Evolutionary conservation across 2,888 invertebrate species (phyloP).

Genomic region (Monoplex corrugatus): DNA sequence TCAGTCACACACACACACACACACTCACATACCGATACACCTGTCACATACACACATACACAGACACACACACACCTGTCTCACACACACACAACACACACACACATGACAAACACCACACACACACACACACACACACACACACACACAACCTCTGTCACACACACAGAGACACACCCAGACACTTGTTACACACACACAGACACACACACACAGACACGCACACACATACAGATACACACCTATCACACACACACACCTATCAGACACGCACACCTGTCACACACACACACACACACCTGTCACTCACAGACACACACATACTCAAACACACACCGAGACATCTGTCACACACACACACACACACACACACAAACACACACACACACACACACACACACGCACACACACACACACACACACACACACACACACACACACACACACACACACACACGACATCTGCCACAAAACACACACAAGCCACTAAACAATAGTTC

Average conservation of each 20-base stretch:
- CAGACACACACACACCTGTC: constrained; percentile 16
- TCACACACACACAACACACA: neutral
- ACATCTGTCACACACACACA: no score
- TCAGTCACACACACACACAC: no score
- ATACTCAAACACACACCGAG: no score
- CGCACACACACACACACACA: constrained; percentile 11
- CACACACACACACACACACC: neutral
- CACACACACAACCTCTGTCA: no score
- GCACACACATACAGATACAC: neutral
- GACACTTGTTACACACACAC: no score
- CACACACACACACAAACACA: neutral
- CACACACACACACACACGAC: no score
- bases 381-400: constrained; percentile 8
- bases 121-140: constrained; percentile 15
- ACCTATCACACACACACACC: neutral
- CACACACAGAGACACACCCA: no score
- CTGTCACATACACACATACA: no score
- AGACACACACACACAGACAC: no score
- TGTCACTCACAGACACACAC: neutral
- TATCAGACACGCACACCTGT: neutral
- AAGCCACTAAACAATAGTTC: no score
- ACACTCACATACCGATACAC: no score
- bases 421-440: constrained; percentile 24
- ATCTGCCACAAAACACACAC: no score
- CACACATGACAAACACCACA: neutral